These are phyloP conservation scores for Chionoecetes opilio DNA, from an alignment of 1,140 invertebrate genomes.

Conservation along the genomic window DNA sequence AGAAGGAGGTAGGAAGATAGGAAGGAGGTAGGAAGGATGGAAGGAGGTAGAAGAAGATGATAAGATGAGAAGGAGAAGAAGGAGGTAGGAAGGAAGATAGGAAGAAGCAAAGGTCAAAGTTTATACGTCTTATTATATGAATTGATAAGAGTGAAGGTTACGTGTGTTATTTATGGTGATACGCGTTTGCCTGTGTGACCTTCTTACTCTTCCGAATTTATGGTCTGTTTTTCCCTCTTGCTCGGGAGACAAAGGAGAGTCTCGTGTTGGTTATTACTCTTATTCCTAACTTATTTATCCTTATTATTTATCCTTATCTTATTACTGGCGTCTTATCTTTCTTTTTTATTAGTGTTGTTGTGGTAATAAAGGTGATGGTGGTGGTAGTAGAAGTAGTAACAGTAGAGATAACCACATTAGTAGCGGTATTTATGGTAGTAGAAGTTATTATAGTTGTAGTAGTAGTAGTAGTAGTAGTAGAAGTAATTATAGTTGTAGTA, in stretches of 20 bases:
- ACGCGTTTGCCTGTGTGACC: neutral
- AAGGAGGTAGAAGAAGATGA: neutral
- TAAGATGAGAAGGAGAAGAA: neutral
- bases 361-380: neutral
- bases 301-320: too few relatives aligned
- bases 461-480: slow-evolving; percentile 5
- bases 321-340: neutral
- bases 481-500: slow-evolving; percentile 7
- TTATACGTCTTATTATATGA: neutral
- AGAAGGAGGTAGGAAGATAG: neutral
- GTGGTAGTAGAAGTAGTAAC: slow-evolving; percentile 17
- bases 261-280: neutral
- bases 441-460: too few relatives aligned
- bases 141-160: neutral
- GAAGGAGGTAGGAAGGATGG: neutral
- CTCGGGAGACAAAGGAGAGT: neutral
- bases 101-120: neutral
- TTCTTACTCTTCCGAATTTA: too few relatives aligned
- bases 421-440: neutral
- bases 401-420: neutral
- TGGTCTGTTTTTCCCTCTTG: neutral
- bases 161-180: neutral
- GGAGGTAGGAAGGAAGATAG: neutral
- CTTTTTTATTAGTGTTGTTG: neutral
- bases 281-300: too few relatives aligned